These are phyloP conservation scores for Mixornis gularis DNA, from an alignment of 2,113 vertebrate genomes.

Conservation along the genomic window DNA sequence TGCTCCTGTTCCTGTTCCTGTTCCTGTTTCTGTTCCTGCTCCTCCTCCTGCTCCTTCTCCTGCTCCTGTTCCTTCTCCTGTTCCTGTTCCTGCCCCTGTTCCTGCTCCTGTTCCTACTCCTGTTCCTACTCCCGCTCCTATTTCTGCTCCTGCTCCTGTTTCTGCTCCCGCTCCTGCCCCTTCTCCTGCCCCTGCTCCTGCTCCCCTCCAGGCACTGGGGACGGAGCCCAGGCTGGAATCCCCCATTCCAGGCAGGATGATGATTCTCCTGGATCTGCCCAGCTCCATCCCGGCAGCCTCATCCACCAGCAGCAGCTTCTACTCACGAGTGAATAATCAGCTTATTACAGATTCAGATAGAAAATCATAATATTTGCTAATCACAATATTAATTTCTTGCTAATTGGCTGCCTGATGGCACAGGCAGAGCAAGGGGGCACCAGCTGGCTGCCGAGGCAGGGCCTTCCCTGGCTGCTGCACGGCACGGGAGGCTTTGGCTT, in stretches of 20 bases:
- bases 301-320: neutral
- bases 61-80: too few relatives aligned
- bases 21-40: neutral
- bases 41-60: neutral
- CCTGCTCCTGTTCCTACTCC: too few relatives aligned
- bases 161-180: neutral
- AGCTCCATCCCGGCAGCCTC: rapidly evolving
- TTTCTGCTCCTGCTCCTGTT: too few relatives aligned
- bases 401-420: slow-evolving; percentile 60
- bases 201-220: neutral
- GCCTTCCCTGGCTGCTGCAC: neutral
- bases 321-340: slow-evolving; percentile 35
- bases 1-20: neutral
- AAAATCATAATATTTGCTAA: slow-evolving; percentile 62
- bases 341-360: slow-evolving; percentile 35
- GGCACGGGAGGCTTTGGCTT: neutral
- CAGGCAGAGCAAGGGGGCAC: slow-evolving; percentile 42
- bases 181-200: neutral
- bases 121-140: too few relatives aligned
- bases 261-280: neutral
- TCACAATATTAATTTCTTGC: slow-evolving; percentile 59
- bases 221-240: neutral
- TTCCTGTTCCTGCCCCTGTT: too few relatives aligned
- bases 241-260: neutral
- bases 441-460: slow-evolving; percentile 4